Conservation (phyloP, 2,888 invertebrate species). For the Andricus curvator region DNA sequence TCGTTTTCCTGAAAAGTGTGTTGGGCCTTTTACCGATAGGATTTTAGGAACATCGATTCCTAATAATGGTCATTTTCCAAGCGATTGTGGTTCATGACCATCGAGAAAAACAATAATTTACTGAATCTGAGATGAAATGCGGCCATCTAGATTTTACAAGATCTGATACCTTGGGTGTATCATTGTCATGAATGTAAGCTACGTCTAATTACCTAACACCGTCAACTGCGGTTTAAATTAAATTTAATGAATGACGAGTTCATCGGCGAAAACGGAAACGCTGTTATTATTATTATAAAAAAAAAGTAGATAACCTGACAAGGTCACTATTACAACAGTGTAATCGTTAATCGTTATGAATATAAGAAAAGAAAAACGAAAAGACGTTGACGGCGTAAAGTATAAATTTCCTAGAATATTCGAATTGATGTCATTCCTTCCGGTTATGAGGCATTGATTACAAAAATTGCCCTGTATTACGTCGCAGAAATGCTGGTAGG, state of each 20-base stretch:
- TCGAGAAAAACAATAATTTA: conserved; percentile 14
- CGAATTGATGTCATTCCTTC: background rate
- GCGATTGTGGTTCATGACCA: conserved; percentile 28
- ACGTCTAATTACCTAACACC: conserved; percentile 65
- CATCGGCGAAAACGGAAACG: background rate
- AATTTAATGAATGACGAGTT: background rate
- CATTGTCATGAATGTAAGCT: conserved; percentile 66
- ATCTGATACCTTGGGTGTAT: conserved; percentile 54
- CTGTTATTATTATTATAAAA: background rate
- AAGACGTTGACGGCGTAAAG: conserved; percentile 25
- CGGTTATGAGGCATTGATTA: conserved; percentile 10
- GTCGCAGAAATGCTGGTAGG: conserved; percentile 8
- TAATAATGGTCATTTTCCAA: conserved; percentile 39
- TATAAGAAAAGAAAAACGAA: conserved; percentile 13
- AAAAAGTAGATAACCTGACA: background rate
- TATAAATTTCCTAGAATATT: conserved; percentile 10
- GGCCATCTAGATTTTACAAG: conserved; percentile 65
- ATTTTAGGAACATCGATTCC: conserved; percentile 18
- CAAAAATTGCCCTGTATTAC: background rate
- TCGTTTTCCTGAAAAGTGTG: conserved; percentile 29
- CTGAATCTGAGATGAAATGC: conserved; percentile 71
- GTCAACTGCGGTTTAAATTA: conserved; percentile 44
- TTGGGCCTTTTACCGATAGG: conserved; percentile 7
- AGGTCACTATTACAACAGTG: conserved; percentile 21
- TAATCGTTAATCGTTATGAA: conserved; percentile 44